A percentile compares a stretch with the other conserved stretches of the same genome.
Evolutionary conservation across 2,797 vertebrate species (phyloP).

Genomic region (Ptychadena robeensis): DNA sequence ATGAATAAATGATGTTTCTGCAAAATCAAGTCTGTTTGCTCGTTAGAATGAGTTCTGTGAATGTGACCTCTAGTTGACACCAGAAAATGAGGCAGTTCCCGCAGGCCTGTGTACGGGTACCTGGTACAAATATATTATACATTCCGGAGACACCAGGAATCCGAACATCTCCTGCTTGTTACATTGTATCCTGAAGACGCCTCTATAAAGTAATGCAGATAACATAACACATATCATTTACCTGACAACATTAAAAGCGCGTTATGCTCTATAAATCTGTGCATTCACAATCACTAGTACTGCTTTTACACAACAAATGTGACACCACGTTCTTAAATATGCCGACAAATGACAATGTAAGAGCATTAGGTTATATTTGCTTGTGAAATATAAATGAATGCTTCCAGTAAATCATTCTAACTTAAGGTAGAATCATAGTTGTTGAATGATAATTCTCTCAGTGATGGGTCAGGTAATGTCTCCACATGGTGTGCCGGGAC

Average conservation of each 20-base stretch:
- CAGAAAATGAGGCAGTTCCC: background rate
- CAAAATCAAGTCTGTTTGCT: constrained; percentile 56
- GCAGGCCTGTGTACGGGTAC: background rate
- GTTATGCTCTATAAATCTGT: background rate
- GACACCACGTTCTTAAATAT: background rate
- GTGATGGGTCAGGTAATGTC: background rate
- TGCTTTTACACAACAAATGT: background rate
- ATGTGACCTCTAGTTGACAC: constrained; percentile 34
- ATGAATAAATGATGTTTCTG: constrained; percentile 54
- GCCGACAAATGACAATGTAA: background rate
- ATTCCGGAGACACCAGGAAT: background rate
- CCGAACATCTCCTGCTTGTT: constrained; percentile 1
- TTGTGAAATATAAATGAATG: background rate
- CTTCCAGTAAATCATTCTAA: background rate
- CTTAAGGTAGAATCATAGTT: background rate
- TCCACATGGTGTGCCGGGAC: background rate
- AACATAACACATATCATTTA: constrained; percentile 14
- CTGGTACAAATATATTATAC: background rate
- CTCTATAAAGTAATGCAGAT: constrained; percentile 26
- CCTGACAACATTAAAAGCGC: background rate
- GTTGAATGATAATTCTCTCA: background rate
- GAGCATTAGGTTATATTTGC: background rate
- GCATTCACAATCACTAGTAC: background rate
- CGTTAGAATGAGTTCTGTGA: constrained; percentile 45
- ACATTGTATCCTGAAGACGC: constrained; percentile 10